Evolutionary conservation across 2,888 invertebrate genomes (phyloP).

Genomic region (Spialia ferax): DNA sequence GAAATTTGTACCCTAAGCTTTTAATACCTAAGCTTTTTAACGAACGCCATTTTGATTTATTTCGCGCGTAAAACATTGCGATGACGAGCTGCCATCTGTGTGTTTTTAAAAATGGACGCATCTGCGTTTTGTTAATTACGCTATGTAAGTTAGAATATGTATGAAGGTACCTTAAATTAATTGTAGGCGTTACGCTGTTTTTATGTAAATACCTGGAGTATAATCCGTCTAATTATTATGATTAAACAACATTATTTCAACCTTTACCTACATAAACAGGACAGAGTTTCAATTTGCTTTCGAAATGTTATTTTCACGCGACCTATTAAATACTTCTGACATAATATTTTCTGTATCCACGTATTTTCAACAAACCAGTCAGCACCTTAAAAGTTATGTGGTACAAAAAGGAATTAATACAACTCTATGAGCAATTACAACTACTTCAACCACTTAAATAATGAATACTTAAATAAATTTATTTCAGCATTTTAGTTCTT

Average conservation of each 20-base stretch:
- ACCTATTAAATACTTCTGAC: no score
- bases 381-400: no score
- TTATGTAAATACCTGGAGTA: not conserved
- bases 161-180: not conserved
- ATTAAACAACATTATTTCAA: no score
- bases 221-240: not conserved
- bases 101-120: conserved; percentile 15
- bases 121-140: conserved; percentile 27
- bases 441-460: no score
- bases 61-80: conserved; percentile 23
- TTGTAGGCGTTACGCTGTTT: not conserved
- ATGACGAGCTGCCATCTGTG: conserved; percentile 22
- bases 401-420: no score
- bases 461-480: not conserved
- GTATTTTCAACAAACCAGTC: no score
- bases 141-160: conserved; percentile 10
- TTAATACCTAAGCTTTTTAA: conserved; percentile 21
- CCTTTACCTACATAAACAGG: no score
- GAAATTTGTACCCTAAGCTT: not conserved
- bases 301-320: no score
- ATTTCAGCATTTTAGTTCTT: no score
- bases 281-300: no score
- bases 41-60: conserved; percentile 35
- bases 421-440: no score
- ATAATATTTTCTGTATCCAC: no score